Evolutionary conservation across 2,888 invertebrate species (phyloP).

Genomic region (Parapristionchus giblindavisi): DNA sequence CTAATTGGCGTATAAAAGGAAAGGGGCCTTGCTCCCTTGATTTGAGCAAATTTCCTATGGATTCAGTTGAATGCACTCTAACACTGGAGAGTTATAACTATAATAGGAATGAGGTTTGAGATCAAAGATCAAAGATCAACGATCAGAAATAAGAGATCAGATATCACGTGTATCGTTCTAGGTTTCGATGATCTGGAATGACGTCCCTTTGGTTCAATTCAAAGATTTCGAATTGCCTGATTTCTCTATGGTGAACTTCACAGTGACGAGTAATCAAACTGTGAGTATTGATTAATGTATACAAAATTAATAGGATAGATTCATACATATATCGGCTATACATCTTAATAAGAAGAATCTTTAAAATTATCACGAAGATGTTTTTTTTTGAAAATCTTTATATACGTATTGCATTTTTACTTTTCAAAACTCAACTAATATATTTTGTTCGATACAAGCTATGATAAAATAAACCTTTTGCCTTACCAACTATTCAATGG

Average conservation of each 20-base stretch:
- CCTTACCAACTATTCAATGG: too few species aligned
- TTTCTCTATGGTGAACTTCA: slow-evolving; percentile 64
- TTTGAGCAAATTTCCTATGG: slow-evolving; percentile 67
- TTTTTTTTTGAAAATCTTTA: too few species aligned
- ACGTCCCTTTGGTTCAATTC: slow-evolving; percentile 53
- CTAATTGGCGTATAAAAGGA: slow-evolving; percentile 68
- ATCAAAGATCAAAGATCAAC: neutral
- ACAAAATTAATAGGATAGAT: neutral
- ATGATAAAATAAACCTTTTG: too few species aligned
- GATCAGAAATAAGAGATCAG: neutral
- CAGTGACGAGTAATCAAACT: slow-evolving; percentile 50
- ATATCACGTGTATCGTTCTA: slow-evolving; percentile 32
- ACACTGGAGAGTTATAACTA: slow-evolving; percentile 69
- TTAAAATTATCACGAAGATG: too few species aligned
- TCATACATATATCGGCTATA: neutral
- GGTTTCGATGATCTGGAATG: slow-evolving; percentile 60
- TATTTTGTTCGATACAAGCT: too few species aligned
- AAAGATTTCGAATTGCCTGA: slow-evolving; percentile 69
- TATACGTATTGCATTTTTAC: too few species aligned
- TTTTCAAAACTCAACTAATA: too few species aligned
- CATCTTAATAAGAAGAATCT: too few species aligned
- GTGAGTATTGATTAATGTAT: slow-evolving; percentile 36
- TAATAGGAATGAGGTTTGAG: slow-evolving; percentile 50
- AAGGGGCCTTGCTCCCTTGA: slow-evolving; percentile 69
- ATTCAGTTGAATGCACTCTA: slow-evolving; percentile 62